phyloP scores from a whole-genome alignment of 2,888 invertebrate genomes.

The Micoletzkya japonica region DNA sequence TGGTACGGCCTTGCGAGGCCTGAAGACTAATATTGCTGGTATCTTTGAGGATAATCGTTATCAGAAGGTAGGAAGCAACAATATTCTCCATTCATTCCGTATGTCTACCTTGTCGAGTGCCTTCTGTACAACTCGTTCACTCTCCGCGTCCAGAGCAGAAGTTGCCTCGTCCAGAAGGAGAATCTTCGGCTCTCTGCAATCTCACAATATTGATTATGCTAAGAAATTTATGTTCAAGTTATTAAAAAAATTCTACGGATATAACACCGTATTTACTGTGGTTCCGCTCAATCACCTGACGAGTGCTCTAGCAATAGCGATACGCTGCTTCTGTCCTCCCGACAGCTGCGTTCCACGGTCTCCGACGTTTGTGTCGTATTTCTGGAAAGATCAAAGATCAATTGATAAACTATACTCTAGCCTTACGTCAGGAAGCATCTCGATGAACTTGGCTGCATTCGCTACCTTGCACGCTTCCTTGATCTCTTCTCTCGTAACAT shows the following conservation, averaged over 20 bases:
- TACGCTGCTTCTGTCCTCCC: constrained; percentile 53
- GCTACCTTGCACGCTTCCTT: constrained; percentile 54
- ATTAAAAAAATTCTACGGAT: no score
- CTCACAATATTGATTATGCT: no score
- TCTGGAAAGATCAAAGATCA: constrained; percentile 31
- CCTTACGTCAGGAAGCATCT: constrained; percentile 61
- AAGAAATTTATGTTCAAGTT: no score
- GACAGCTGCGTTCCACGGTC: constrained; percentile 54
- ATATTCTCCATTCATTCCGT: not conserved
- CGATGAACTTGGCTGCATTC: constrained; percentile 67
- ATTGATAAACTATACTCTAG: not conserved
- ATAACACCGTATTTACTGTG: no score
- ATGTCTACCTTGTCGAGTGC: constrained; percentile 69
- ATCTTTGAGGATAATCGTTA: no score
- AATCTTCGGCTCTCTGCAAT: constrained; percentile 45
- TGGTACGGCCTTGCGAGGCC: constrained; percentile 65
- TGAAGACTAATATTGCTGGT: no score
- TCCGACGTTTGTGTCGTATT: constrained; percentile 51
- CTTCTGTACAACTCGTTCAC: constrained; percentile 49
- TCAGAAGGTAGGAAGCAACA: no score
- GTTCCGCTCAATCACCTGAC: constrained; percentile 30
- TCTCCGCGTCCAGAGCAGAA: constrained; percentile 49
- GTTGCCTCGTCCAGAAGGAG: constrained; percentile 57
- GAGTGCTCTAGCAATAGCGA: constrained; percentile 57
- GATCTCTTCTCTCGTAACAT: constrained; percentile 49